A percentile compares a stretch with the other conserved stretches of the same genome.
Evolutionary conservation across 2,113 vertebrate species (phyloP).

Genomic region (Pitta sordida): DNA sequence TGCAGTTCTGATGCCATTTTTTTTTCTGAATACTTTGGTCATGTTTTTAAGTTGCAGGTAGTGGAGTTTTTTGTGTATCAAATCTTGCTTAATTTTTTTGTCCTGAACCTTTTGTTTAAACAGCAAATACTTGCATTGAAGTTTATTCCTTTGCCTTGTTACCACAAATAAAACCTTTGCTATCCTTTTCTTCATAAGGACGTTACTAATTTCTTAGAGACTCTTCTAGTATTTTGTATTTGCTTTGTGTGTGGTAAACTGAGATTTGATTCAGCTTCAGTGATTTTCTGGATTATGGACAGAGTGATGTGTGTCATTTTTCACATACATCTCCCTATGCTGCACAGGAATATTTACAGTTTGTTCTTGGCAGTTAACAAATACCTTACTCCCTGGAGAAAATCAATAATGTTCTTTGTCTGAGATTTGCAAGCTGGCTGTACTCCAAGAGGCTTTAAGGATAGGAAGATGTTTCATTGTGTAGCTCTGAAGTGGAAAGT

Average conservation of each 20-base stretch:
- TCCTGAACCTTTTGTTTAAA: not conserved
- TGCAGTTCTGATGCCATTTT: not conserved
- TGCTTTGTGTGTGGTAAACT: not conserved
- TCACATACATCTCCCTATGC: not conserved
- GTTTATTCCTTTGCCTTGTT: not conserved
- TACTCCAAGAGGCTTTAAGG: not conserved
- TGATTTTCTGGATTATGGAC: not conserved
- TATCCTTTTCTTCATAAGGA: not conserved
- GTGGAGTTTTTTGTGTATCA: not conserved
- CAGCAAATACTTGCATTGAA: not conserved
- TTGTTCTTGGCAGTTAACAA: conserved; percentile 42
- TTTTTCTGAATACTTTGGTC: not conserved
- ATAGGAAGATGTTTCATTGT: conserved; percentile 49
- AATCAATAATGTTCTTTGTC: conserved; percentile 14
- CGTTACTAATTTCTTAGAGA: not conserved
- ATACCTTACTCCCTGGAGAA: conserved; percentile 41
- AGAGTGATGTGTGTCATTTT: not conserved
- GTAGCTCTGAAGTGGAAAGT: conserved; percentile 59
- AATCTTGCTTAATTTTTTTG: not conserved
- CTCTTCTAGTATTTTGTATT: not conserved
- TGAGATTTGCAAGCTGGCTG: not conserved
- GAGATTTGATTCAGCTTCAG: not conserved
- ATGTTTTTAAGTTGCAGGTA: not conserved
- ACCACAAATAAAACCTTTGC: not conserved
- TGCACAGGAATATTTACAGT: not conserved